Evolutionary conservation across 1,140 invertebrate species (phyloP), one percentile per base, ranked within the genome.

Genomic region (Drosophila sucinea): DNA sequence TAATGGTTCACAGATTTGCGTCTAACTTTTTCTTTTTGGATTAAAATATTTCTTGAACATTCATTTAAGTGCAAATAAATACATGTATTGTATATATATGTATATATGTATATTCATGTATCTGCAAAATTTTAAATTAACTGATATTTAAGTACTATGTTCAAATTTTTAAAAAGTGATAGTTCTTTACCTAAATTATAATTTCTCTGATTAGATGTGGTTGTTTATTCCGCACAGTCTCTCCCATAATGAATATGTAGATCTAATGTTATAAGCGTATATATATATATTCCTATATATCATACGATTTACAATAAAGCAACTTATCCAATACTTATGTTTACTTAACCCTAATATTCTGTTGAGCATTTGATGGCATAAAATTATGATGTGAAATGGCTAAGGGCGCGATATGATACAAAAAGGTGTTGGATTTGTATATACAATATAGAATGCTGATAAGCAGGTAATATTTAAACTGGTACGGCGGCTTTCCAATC

Each of bases 201-300:
- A 2, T 27, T 51, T 51, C 23, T 51, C 6, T 10, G 23, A 47
- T 47, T 38, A 38, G 8, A 2, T 35, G 1, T 3, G 10, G 10
- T 10, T 38, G 10, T 38, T 38, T 3, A 38, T 11, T 38, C 35
- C 11, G 35, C 44, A 51, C 2, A 1, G 3, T 51, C 8, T 23
- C 23, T 27, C 23, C 44, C 44, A 25, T 17, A 27, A 51, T 51
- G 25, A 27, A 27, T 10, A 51, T 27, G n/a, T 51, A 51, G 44
- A 27, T 27, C 10, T 27, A 10, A 10, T 27, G 11, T 11, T 38
- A 27, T 51, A 51, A 51, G 23, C 44, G 44, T 51, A 51, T 27
- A 27, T 47, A 47, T 51, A 51, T 51, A 51, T 51, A 51, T 27
- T 51, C 23, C 23, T 51, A 51, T 25, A 51, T 51, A 47, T 47